These are phyloP conservation scores for Sminthurides aquaticus DNA, from an alignment of 2,888 invertebrate genomes.

Conservation along the genomic window DNA sequence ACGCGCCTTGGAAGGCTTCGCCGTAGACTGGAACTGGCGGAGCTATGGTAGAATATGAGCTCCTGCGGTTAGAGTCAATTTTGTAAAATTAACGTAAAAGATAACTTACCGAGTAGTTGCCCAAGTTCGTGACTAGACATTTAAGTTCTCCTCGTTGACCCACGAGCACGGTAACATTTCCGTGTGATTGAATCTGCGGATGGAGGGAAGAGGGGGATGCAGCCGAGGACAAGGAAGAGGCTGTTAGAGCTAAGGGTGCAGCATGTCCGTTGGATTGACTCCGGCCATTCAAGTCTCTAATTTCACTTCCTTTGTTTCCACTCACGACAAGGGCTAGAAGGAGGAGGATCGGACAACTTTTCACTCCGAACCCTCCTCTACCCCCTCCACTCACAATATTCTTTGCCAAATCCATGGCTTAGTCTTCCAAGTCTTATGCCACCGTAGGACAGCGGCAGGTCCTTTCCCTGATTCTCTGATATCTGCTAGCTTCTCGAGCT, in stretches of 20 bases:
- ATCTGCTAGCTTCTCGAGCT: too few species aligned
- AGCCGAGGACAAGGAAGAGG: too few species aligned
- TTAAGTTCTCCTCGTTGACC: conserved; percentile 42
- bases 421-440: too few species aligned
- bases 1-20: too few species aligned
- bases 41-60: too few species aligned
- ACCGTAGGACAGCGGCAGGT: too few species aligned
- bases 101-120: conserved; percentile 42
- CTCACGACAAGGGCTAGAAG: conserved; percentile 26
- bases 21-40: too few species aligned
- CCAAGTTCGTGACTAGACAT: conserved; percentile 40
- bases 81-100: background rate
- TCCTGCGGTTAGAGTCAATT: too few species aligned
- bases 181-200: conserved; percentile 22
- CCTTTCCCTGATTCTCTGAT: too few species aligned
- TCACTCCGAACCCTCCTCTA: too few species aligned
- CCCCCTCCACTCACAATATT: too few species aligned
- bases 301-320: conserved; percentile 40
- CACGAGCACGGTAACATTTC: conserved; percentile 39
- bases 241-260: background rate
- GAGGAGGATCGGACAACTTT: background rate
- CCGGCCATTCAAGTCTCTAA: conserved; percentile 26
- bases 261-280: conserved; percentile 21
- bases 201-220: background rate
- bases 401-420: too few species aligned